phyloP scores from a whole-genome alignment of 2,113 vertebrate genomes.

The Pedionomus torquatus region DNA sequence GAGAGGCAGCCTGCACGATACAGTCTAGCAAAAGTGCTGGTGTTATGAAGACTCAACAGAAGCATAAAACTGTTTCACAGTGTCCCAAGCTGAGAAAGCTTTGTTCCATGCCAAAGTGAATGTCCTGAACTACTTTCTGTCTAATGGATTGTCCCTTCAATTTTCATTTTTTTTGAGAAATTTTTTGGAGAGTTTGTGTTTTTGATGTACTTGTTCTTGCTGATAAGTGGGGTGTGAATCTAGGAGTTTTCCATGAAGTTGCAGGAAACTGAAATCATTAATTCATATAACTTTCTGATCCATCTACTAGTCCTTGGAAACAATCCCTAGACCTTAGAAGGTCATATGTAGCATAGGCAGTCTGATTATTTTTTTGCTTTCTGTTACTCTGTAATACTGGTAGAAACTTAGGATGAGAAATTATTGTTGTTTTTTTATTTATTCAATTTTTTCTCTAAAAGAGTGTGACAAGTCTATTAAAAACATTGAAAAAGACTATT shows the following conservation, averaged over 20 bases:
- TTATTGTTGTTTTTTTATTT: neutral
- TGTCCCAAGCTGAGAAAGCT: neutral
- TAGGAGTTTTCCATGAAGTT: neutral
- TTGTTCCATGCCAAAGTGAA: neutral
- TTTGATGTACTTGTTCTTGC: neutral
- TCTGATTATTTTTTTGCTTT: neutral
- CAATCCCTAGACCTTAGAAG: neutral
- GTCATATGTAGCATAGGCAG: rapidly evolving
- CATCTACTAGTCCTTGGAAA: neutral
- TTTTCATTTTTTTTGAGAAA: neutral
- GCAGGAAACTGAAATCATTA: neutral
- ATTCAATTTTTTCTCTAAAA: neutral
- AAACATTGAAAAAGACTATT: neutral
- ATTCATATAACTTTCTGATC: neutral
- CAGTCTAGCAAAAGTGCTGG: neutral
- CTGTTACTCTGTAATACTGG: neutral
- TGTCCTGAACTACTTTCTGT: neutral
- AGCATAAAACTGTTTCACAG: neutral
- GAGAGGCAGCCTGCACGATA: neutral
- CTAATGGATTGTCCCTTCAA: neutral
- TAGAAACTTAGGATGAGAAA: neutral
- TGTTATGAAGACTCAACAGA: neutral
- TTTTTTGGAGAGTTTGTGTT: neutral
- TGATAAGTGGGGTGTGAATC: neutral
- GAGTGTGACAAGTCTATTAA: neutral